Evolutionary conservation across 2,113 vertebrate species (phyloP).

Genomic region (Prinia subflava): DNA sequence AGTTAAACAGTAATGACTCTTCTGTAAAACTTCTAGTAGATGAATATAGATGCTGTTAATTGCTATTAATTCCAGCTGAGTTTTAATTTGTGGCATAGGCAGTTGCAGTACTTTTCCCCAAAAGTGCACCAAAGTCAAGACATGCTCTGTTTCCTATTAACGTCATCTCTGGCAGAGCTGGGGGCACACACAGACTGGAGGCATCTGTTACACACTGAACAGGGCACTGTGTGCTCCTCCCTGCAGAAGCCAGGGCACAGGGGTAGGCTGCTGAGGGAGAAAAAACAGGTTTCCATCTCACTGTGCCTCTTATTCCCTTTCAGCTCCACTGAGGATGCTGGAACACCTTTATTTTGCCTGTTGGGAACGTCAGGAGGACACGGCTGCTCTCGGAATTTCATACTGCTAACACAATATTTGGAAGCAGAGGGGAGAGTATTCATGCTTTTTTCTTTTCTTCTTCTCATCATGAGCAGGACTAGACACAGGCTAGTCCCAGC

Average conservation of each 20-base stretch:
- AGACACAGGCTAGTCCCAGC: constrained; percentile 4
- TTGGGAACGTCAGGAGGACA: background rate
- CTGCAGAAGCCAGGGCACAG: background rate
- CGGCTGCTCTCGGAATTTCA: background rate
- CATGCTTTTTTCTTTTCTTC: background rate
- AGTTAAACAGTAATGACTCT: background rate
- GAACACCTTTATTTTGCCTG: background rate
- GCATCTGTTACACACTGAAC: background rate
- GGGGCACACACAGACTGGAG: background rate
- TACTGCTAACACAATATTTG: background rate
- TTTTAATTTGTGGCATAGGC: background rate
- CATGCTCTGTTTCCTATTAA: constrained; percentile 38
- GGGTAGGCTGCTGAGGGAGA: background rate
- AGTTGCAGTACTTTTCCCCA: background rate
- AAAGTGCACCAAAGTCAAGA: background rate
- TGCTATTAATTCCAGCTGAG: constrained; percentile 14
- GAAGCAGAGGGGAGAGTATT: background rate
- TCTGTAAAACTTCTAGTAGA: background rate
- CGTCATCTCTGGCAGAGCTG: background rate
- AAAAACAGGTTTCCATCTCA: background rate
- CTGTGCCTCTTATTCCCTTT: background rate
- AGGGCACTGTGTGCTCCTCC: background rate
- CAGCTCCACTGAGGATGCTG: background rate
- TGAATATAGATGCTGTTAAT: constrained; percentile 6
- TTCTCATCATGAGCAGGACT: background rate